Evolutionary conservation across 2,888 invertebrate genomes (phyloP), one percentile per base, ranked within the genome.

Genomic region (Mesochorus sp.): DNA sequence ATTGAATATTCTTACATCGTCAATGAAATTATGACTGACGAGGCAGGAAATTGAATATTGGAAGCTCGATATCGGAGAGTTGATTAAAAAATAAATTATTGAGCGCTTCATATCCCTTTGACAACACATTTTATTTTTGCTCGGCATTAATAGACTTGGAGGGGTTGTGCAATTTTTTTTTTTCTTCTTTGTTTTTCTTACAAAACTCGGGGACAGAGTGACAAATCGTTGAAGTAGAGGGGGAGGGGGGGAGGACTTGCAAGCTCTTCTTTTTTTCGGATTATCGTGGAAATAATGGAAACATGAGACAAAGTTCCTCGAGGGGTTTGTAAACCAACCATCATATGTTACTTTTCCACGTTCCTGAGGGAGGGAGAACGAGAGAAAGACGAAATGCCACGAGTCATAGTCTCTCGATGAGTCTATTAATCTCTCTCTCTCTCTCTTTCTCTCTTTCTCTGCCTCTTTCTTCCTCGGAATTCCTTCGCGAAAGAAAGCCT

Each of bases 391-490:
- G 31, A 42, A 76, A 51, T 47, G 44, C 24, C 42, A 24, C 21
- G 53, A 10, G 70, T 34, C 76, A 71, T 64, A 57, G 49, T 62
- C 28, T 72, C 66, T 26, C 71, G 67, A 78, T 73, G 49, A 73
- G 76, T 81, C 70, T 68, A 76, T 79, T 64, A 72, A 67, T 70
- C 77, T 80, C 79, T 77, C 68, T 67, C 75, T 76, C 76, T 74
- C 68, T 59, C 47, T 28, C 31, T 8, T n/a, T n/a, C 21, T 62
- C 14, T 26, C 17, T 51, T 26, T 51, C 21, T 21, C 4, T 17
- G 59, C 53, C 57, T 37, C 74, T 74, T 72, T 74, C 37, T 57
- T 12, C 64, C 14, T 24, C 47, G 10, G 31, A 24, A 17, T 14
- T 34, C 2, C 24, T 8, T 17, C 17, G 26, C 12, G 12, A 47